These are phyloP conservation scores for Piaya cayana DNA, from an alignment of 2,113 vertebrate species.

Conservation along the genomic window DNA sequence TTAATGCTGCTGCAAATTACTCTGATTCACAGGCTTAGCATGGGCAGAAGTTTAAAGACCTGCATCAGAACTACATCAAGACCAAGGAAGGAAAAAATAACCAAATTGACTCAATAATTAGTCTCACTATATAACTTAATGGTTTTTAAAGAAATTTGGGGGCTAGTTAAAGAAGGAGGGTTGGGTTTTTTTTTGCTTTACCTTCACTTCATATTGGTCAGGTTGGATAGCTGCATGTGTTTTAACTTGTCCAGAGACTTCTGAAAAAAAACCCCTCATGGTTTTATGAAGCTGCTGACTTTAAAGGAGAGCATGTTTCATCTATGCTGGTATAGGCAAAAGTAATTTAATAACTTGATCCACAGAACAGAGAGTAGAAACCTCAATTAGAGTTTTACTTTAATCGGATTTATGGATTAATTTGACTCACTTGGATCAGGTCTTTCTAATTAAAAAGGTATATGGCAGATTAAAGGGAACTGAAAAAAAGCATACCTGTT, in stretches of 20 bases:
- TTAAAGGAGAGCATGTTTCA: neutral
- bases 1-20: conserved; percentile 24
- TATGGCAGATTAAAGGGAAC: neutral
- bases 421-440: conserved; percentile 43
- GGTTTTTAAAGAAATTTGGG: conserved; percentile 16
- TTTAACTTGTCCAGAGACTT: neutral
- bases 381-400: conserved; percentile 48
- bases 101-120: conserved; percentile 48
- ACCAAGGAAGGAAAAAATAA: conserved; percentile 32
- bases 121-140: conserved; percentile 52
- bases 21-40: conserved; percentile 27
- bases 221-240: neutral
- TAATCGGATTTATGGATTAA: conserved; percentile 51
- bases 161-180: neutral
- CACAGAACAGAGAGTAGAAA: neutral
- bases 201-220: neutral
- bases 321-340: neutral
- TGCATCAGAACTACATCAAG: neutral
- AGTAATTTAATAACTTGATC: conserved; percentile 2
- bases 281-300: neutral
- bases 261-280: neutral
- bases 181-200: neutral
- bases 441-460: neutral
- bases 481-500: neutral
- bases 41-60: conserved; percentile 51